Base-by-base conservation (phyloP, 2,113 vertebrate species). In the Syrmaticus mikado region DNA sequence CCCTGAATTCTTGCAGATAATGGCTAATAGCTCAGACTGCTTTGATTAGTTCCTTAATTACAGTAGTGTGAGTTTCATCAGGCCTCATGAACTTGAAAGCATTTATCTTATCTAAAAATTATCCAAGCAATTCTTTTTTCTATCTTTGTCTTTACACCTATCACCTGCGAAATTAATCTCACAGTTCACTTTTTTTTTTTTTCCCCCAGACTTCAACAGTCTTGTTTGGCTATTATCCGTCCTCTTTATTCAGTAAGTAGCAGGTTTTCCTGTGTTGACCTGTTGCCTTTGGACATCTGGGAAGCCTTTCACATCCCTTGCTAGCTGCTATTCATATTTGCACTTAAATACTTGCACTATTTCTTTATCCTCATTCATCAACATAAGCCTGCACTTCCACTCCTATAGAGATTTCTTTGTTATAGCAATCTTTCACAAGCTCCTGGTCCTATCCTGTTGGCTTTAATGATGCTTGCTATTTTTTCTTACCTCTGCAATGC, bases 21-120 rank as follows among this genome's bases (percentile, higher is more conserved):
- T 72, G 5, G 4, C 40, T 67, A 79, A 90, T 68, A 78, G 40
- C 27, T 84, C 60, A 46, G 86, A 36, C 53, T 87, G 53, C n/a
- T 92, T 89, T 92, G 70, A 80, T 72, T 91, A 86, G 66, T 82
- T 85, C 84, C 70, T 90, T 90, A 94, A 95, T 88, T 92, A 79
- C 3, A 2, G 18, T 57, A 79, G 27, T 25, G 40, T 72, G 70
- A 86, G 17, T 87, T 94, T 72, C 77, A 87, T 78, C 28, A 65
- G 70, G 27, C 48, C 22, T 72, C 25, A 36, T 65, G 46, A 61
- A 48, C n/a, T 78, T 67, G 38, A 71, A 96, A 88, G 48, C 36
- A 34, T 72, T 83, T 84, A 22, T 78, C 81, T 90, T 82, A 83
- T 58, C 90, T 92, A 82, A 72, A 82, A 90, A 43, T 5, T 65